These are phyloP conservation scores for Parascotia fuliginaria DNA, from an alignment of 2,888 invertebrate species.

Conservation along the genomic window DNA sequence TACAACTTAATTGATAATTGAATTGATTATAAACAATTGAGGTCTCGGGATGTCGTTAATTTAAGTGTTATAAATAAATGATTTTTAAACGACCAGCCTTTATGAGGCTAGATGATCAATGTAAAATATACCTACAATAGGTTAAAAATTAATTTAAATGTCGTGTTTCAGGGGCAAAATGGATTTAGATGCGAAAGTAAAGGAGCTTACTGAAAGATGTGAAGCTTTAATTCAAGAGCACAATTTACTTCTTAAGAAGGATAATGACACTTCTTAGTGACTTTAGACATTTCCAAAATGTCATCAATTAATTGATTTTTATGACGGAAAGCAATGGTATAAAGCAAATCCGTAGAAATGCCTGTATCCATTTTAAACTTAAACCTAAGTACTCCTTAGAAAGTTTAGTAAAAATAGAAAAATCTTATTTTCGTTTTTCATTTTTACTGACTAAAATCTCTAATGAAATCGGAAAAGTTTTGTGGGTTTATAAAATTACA, in stretches of 20 bases:
- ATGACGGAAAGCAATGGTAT: no score
- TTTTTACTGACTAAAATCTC: neutral
- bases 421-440: neutral
- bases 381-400: neutral
- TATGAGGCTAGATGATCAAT: no score
- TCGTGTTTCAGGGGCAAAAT: conserved; percentile 55
- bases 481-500: neutral
- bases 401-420: neutral
- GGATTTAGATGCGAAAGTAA: conserved; percentile 52
- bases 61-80: no score
- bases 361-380: neutral
- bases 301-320: no score
- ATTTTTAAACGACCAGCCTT: no score
- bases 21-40: no score
- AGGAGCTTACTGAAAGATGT: conserved; percentile 43
- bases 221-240: conserved; percentile 46
- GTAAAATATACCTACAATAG: no score
- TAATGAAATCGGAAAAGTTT: neutral
- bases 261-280: neutral
- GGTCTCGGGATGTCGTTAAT: no score
- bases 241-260: conserved; percentile 20
- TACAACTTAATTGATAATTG: no score
- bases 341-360: no score
- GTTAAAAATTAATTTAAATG: neutral
- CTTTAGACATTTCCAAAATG: neutral